Percentiles rank a stretch among this genome's conserved stretches.
Evolutionary conservation across 1,140 invertebrate genomes (phyloP).

Genomic region (Rhopalosiphum maidis): DNA sequence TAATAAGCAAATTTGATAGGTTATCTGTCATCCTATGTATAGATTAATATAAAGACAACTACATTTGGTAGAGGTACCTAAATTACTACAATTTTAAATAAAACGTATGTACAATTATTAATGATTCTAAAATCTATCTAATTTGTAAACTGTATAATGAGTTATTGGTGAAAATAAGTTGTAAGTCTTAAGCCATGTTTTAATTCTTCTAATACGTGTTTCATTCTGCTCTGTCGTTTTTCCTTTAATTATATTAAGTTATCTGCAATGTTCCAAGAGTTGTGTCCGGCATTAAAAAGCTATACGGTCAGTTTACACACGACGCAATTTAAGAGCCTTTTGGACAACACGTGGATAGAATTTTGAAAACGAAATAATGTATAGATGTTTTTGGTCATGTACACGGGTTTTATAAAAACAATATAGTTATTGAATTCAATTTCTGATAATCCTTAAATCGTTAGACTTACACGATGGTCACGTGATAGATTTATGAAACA

Average conservation of each 20-base stretch:
- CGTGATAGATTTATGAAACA: background rate
- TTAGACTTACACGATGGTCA: background rate
- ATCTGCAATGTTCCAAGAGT: background rate
- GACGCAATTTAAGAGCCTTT: constrained; percentile 13
- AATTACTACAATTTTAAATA: background rate
- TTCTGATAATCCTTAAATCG: background rate
- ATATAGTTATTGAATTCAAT: background rate
- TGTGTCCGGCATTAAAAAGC: background rate
- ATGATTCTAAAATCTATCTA: background rate
- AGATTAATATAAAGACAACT: background rate
- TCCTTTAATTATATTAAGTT: background rate
- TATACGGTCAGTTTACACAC: constrained; percentile 3
- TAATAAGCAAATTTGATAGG: no score
- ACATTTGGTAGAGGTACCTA: background rate
- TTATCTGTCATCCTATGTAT: background rate
- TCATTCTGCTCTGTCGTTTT: background rate
- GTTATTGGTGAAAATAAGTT: background rate
- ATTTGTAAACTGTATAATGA: background rate
- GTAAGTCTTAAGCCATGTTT: background rate
- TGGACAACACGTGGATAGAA: constrained; percentile 25
- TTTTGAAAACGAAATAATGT: constrained; percentile 15
- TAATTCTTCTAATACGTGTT: background rate
- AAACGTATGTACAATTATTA: background rate
- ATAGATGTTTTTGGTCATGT: background rate
- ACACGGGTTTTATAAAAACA: background rate